phyloP scores from a whole-genome alignment of 2,113 vertebrate species.

The Hiodon tergisus region DNA sequence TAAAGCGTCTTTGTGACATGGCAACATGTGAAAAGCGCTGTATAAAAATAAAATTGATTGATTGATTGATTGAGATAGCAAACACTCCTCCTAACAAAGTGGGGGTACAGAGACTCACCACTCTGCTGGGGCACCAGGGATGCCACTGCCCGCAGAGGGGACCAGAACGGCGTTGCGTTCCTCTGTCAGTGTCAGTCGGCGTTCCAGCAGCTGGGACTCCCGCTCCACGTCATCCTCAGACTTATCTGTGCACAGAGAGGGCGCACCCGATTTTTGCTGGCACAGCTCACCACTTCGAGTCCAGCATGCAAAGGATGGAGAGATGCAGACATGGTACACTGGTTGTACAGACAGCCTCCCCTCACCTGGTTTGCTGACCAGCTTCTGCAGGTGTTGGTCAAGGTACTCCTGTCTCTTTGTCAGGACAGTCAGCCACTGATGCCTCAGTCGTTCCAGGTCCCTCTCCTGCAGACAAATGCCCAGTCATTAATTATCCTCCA shows the following conservation, averaged over 20 bases:
- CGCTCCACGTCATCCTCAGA: constrained; percentile 87
- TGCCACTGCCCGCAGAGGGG: constrained; percentile 92
- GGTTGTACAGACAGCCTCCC: not conserved
- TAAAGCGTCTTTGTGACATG: no score
- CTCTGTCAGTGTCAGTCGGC: constrained; percentile 88
- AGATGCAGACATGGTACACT: no score
- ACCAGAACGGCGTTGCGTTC: constrained; percentile 95
- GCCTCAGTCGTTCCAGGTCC: constrained; percentile 82
- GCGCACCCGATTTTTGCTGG: no score
- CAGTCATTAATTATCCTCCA: not conserved
- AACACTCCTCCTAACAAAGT: not conserved
- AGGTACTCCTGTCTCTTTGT: constrained; percentile 93
- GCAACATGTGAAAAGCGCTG: no score
- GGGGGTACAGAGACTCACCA: constrained; percentile 63
- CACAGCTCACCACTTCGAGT: no score
- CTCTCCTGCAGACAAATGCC: constrained; percentile 63
- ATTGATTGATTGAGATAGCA: no score
- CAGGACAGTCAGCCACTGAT: constrained; percentile 83
- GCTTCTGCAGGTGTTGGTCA: constrained; percentile 85
- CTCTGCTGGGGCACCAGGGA: constrained; percentile 90
- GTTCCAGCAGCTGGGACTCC: constrained; percentile 88
- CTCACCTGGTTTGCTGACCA: constrained; percentile 70
- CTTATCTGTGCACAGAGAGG: constrained; percentile 69
- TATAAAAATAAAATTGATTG: no score
- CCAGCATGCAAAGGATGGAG: no score